phyloP scores from a whole-genome alignment of 1,140 invertebrate species.

The Bombus impatiens region DNA sequence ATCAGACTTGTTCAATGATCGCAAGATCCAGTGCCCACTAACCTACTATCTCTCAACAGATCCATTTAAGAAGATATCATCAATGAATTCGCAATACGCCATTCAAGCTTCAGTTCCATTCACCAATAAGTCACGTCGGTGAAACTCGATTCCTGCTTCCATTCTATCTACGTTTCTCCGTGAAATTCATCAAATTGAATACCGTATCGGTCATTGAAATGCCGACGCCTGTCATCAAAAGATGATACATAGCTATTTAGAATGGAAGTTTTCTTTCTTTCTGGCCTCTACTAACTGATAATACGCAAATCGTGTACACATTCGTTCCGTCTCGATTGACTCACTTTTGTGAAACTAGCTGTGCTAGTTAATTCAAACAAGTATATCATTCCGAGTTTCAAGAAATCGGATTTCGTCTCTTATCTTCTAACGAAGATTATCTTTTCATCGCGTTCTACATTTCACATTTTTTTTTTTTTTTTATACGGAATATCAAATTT shows the following conservation, averaged over 20 bases:
- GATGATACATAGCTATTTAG: not conserved
- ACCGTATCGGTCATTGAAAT: not conserved
- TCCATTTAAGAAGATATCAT: constrained; percentile 9
- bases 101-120: not conserved
- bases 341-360: too few relatives aligned
- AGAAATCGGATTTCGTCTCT: too few relatives aligned
- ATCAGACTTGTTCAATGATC: not conserved
- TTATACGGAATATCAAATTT: too few relatives aligned
- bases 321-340: not conserved
- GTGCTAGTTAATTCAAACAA: too few relatives aligned
- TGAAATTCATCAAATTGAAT: not conserved
- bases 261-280: not conserved
- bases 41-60: not conserved
- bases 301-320: not conserved
- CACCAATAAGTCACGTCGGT: not conserved
- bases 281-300: not conserved
- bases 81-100: not conserved
- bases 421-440: too few relatives aligned
- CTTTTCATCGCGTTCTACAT: too few relatives aligned
- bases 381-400: too few relatives aligned
- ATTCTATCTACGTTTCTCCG: not conserved
- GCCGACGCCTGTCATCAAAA: not conserved
- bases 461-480: too few relatives aligned
- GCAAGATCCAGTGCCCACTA: not conserved
- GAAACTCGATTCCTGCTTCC: not conserved